A percentile compares a stretch with the other conserved stretches of the same genome.
Evolutionary conservation across 1,140 invertebrate species (phyloP).

Genomic region (Spodoptera frugiperda): DNA sequence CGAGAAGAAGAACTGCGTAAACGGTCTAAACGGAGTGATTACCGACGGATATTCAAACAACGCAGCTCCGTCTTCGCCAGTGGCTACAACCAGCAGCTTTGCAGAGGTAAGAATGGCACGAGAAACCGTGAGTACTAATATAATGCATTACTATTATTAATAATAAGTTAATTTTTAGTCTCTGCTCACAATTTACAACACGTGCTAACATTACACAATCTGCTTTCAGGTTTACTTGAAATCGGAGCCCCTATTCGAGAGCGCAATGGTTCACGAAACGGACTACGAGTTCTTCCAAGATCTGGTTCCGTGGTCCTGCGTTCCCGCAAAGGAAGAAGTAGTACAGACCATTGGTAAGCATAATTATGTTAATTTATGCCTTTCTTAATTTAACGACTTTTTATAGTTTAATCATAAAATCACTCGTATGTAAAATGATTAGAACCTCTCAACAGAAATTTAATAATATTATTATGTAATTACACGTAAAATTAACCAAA

Average conservation of each 20-base stretch:
- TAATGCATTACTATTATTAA: slow-evolving; percentile 59
- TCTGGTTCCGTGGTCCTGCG: slow-evolving; percentile 78
- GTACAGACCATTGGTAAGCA: slow-evolving; percentile 79
- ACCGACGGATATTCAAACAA: slow-evolving; percentile 66
- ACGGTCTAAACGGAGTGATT: slow-evolving; percentile 72
- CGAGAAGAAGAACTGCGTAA: slow-evolving; percentile 77
- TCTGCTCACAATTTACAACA: slow-evolving; percentile 33
- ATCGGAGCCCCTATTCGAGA: slow-evolving; percentile 74
- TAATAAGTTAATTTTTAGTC: slow-evolving; percentile 67
- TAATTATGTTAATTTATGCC: neutral
- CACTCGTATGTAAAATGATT: neutral
- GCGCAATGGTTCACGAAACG: slow-evolving; percentile 78
- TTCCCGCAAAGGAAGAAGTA: slow-evolving; percentile 74
- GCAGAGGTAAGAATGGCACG: slow-evolving; percentile 75
- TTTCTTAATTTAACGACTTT: neutral
- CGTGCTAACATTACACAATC: slow-evolving; percentile 61
- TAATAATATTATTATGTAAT: too few species aligned
- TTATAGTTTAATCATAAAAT: neutral
- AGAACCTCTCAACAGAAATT: too few species aligned
- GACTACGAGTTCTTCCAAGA: slow-evolving; percentile 84
- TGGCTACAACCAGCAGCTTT: slow-evolving; percentile 69
- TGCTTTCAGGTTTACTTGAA: slow-evolving; percentile 80
- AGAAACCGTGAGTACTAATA: slow-evolving; percentile 73
- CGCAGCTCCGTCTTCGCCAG: slow-evolving; percentile 57
- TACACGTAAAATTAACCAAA: neutral